These are phyloP conservation scores for Pogonophryne albipinna DNA, from an alignment of 2,797 vertebrate species.

Conservation along the genomic window DNA sequence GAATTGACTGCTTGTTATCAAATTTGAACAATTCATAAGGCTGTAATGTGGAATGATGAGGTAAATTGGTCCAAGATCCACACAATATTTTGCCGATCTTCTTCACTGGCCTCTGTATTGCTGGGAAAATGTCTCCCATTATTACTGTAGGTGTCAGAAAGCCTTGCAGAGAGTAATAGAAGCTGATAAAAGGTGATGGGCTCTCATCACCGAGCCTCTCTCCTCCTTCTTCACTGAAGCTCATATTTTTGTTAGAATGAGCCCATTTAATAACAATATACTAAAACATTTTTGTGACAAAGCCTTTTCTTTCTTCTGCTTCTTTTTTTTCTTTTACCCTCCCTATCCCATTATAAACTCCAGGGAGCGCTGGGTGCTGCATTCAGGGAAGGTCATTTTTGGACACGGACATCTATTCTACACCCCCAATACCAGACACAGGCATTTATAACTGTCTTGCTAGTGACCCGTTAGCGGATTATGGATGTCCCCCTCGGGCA, in stretches of 20 bases:
- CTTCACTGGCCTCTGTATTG: conserved; percentile 87
- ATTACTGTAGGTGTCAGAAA: conserved; percentile 86
- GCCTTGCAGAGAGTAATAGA: conserved; percentile 77
- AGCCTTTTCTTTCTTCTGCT: conserved; percentile 23
- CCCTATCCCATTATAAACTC: conserved; percentile 43
- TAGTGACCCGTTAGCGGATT: conserved; percentile 92
- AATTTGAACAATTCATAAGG: conserved; percentile 98
- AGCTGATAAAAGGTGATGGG: conserved; percentile 85
- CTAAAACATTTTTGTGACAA: conserved; percentile 39
- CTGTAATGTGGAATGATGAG: conserved; percentile 98
- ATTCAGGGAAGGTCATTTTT: conserved; percentile 90
- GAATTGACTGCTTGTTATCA: conserved; percentile 99
- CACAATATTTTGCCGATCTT: conserved; percentile 93
- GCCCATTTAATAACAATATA: conserved; percentile 49
- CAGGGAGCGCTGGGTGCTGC: conserved; percentile 43
- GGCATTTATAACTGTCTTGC: conserved; percentile 88
- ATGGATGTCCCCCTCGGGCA: conserved; percentile 93
- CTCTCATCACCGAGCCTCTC: conserved; percentile 69
- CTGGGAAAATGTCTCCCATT: conserved; percentile 84
- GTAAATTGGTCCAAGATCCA: conserved; percentile 95
- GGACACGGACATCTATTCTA: conserved; percentile 84
- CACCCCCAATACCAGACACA: conserved; percentile 73
- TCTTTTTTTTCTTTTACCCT: background rate
- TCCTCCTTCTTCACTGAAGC: conserved; percentile 4
- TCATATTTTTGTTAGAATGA: conserved; percentile 17